These are phyloP conservation scores for Papilio helenus DNA, from an alignment of 1,140 invertebrate genomes.

Conservation along the genomic window DNA sequence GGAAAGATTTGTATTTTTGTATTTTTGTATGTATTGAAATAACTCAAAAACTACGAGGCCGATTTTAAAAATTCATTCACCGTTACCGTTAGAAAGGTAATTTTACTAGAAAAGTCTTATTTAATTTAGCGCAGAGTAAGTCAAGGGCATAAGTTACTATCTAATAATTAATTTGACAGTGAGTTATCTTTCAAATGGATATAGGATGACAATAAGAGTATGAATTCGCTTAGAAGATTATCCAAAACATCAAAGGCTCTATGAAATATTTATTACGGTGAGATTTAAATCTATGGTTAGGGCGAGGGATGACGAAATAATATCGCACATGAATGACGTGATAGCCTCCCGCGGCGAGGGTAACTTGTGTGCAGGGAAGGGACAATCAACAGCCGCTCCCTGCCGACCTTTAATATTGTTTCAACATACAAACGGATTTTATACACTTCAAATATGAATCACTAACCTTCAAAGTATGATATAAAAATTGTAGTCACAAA, in stretches of 20 bases:
- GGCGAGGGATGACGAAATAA: constrained; percentile 57
- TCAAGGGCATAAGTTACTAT: too few relatives aligned
- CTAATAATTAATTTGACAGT: too few relatives aligned
- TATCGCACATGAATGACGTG: constrained; percentile 58
- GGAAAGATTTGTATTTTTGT: too few relatives aligned
- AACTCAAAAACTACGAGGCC: too few relatives aligned
- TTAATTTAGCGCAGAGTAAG: too few relatives aligned
- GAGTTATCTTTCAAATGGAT: background rate
- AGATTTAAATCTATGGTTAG: constrained; percentile 56
- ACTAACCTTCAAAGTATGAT: background rate
- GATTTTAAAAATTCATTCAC: too few relatives aligned
- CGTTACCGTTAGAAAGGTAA: too few relatives aligned
- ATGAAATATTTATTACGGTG: constrained; percentile 57
- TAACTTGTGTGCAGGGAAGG: constrained; percentile 54
- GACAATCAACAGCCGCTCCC: constrained; percentile 39
- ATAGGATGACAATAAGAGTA: background rate
- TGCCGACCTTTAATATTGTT: constrained; percentile 31
- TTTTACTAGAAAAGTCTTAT: too few relatives aligned
- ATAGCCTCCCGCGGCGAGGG: constrained; percentile 53
- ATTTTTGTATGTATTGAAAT: too few relatives aligned
- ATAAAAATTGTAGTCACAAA: too few relatives aligned
- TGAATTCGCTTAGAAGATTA: constrained; percentile 6
- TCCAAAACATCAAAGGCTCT: constrained; percentile 32
- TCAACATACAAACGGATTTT: constrained; percentile 26
- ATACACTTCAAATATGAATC: constrained; percentile 4